Base-by-base conservation (phyloP, 2,113 vertebrate genomes). In the Catharus minimus region DNA sequence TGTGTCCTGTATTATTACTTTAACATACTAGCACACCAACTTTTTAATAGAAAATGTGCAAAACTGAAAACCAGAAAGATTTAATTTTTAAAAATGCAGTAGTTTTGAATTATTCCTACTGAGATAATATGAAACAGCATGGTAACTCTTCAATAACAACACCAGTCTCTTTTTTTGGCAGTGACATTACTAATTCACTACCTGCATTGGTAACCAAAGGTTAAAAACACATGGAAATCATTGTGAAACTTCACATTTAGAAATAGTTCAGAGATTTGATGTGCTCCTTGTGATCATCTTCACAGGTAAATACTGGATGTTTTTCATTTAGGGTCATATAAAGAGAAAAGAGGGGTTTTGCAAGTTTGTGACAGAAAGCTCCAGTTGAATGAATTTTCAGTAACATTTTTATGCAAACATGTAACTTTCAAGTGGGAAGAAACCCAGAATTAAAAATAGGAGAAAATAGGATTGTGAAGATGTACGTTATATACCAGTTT, bases 221-320 rank as follows among this genome's bases (percentile, higher is more conserved):
- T 85, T 79, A 89, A 85, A 95, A 91, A 50, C 58, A 85, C 38
- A 76, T 82, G 89, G 87, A 84, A 94, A 68, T 66, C 46, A 26
- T 85, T 93, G 69, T 66, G 78, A 92, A 94, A 69, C 89, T 87
- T 91, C 72, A 69, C n/a, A 71, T 77, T 92, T 94, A 94, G 90
- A 94, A 85, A 83, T 88, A 95, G 88, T 94, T 95, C 72, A 74
- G 79, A 91, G 47, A 65, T 89, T 76, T 92, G 85, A 82, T 92
- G 64, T 88, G 85, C 68, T 90, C 27, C 94, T 88, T 95, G 89
- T 93, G 85, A 89, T 89, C 93, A 66, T 88, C 89, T 80, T 80
- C 24, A 10, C 82, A 89, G 93, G 94, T 94, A 94, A 94, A 93
- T 94, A 69, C 50, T 47, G 19, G 79, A 57, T 55, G 27, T 60